These are phyloP conservation scores for Zaprionus gabonicus DNA, from an alignment of 1,140 invertebrate species.

Conservation along the genomic window DNA sequence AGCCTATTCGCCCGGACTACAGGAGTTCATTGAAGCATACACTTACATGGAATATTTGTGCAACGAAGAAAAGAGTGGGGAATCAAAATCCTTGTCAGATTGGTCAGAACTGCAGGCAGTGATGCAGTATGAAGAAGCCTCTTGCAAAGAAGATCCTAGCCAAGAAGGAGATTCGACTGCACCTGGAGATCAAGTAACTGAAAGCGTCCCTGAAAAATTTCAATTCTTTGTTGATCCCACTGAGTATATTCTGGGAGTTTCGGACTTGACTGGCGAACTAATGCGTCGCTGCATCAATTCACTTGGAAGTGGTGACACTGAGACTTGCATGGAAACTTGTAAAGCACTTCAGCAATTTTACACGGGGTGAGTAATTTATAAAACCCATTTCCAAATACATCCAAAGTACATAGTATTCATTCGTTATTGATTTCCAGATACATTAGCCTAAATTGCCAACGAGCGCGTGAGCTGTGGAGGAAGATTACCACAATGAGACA, in stretches of 20 bases:
- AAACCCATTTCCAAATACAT: not conserved
- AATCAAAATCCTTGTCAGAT: slow-evolving; percentile 59
- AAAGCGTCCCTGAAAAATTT: slow-evolving; percentile 63
- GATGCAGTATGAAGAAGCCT: slow-evolving; percentile 76
- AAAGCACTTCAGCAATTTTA: slow-evolving; percentile 90
- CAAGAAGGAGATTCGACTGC: slow-evolving; percentile 7
- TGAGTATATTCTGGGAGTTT: slow-evolving; percentile 90
- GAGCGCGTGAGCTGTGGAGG: slow-evolving; percentile 88
- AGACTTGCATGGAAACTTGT: slow-evolving; percentile 90
- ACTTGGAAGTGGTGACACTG: slow-evolving; percentile 91
- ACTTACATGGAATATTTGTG: slow-evolving; percentile 90
- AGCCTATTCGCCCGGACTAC: slow-evolving; percentile 91
- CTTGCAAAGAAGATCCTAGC: not conserved
- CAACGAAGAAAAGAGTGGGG: slow-evolving; percentile 56
- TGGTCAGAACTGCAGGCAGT: slow-evolving; percentile 74
- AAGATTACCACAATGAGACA: slow-evolving; percentile 90
- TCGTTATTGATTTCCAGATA: slow-evolving; percentile 55
- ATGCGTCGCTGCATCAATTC: slow-evolving; percentile 95
- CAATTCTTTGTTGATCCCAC: slow-evolving; percentile 73
- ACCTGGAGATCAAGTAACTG: slow-evolving; percentile 16
- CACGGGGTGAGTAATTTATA: slow-evolving; percentile 84
- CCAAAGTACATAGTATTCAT: not conserved
- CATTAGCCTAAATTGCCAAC: slow-evolving; percentile 80
- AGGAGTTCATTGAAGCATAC: slow-evolving; percentile 95
- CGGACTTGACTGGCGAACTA: slow-evolving; percentile 95